phyloP scores from a whole-genome alignment of 2,888 invertebrate genomes.

The Eupithecia pulchellata region DNA sequence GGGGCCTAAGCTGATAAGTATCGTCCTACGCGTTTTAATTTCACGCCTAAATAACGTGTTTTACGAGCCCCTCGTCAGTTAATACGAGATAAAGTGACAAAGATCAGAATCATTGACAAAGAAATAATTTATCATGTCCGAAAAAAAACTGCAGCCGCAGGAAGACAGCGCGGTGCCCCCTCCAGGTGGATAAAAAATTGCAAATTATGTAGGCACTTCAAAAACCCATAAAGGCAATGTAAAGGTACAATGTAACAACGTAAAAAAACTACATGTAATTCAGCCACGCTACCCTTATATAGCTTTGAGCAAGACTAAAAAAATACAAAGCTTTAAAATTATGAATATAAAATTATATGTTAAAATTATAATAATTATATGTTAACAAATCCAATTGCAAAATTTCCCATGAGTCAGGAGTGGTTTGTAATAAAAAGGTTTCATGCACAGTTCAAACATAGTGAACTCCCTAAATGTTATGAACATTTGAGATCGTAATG shows the following conservation, averaged over 20 bases:
- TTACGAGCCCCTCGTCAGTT: conserved; percentile 42
- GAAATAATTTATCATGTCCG: not conserved
- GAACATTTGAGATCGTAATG: not conserved
- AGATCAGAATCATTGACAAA: not conserved
- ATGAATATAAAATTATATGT: no score
- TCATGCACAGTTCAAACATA: not conserved
- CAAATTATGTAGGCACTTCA: not conserved
- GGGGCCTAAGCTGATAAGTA: conserved; percentile 32
- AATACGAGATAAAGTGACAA: not conserved
- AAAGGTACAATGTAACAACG: not conserved
- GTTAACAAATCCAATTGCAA: no score
- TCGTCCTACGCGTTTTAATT: conserved; percentile 48
- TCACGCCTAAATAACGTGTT: conserved; percentile 46
- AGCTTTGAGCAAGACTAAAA: not conserved
- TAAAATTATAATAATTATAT: no score
- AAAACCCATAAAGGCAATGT: not conserved
- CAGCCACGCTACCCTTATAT: not conserved
- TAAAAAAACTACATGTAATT: not conserved
- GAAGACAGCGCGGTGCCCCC: not conserved
- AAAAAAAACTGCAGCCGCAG: not conserved
- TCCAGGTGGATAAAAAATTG: not conserved
- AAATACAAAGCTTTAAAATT: not conserved
- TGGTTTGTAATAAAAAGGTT: conserved; percentile 63
- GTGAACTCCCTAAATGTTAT: not conserved
- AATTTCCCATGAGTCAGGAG: conserved; percentile 86